A percentile compares a stretch with the other conserved stretches of the same genome.
phyloP scores from a whole-genome alignment of 2,888 invertebrate genomes.

The Zaprionus obscuricornis region DNA sequence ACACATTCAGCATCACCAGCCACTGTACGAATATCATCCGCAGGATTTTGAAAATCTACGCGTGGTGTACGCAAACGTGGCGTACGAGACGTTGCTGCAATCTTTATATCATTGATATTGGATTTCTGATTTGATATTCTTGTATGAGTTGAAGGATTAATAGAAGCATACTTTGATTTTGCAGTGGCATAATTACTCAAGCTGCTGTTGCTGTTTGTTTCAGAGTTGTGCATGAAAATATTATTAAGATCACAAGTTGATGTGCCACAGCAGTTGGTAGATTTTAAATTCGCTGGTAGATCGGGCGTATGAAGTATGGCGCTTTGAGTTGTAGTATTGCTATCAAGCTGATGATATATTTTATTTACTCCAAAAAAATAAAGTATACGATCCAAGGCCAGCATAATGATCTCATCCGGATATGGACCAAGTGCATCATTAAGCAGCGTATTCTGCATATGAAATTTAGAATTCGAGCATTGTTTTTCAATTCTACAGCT shows the following conservation, averaged over 20 bases:
- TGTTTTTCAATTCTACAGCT: too few species aligned
- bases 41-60: constrained; percentile 60
- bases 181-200: background rate
- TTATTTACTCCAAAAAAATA: constrained; percentile 57
- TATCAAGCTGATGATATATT: constrained; percentile 16
- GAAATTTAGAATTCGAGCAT: too few species aligned
- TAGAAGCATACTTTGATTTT: constrained; percentile 9
- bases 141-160: background rate
- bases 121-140: background rate
- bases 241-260: background rate
- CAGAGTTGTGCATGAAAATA: background rate
- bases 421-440: constrained; percentile 64
- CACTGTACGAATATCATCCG: background rate
- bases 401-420: constrained; percentile 76
- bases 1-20: constrained; percentile 1
- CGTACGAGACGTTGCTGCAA: background rate
- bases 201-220: constrained; percentile 21
- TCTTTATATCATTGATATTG: background rate
- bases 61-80: constrained; percentile 30
- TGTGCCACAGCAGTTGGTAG: background rate
- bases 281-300: too few species aligned
- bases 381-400: constrained; percentile 67
- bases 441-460: too few species aligned
- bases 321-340: background rate
- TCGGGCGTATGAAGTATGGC: background rate